Percentiles rank a stretch among this genome's conserved stretches.
phyloP scores from a whole-genome alignment of 2,888 invertebrate genomes.

The Meteorus cinctellus region DNA sequence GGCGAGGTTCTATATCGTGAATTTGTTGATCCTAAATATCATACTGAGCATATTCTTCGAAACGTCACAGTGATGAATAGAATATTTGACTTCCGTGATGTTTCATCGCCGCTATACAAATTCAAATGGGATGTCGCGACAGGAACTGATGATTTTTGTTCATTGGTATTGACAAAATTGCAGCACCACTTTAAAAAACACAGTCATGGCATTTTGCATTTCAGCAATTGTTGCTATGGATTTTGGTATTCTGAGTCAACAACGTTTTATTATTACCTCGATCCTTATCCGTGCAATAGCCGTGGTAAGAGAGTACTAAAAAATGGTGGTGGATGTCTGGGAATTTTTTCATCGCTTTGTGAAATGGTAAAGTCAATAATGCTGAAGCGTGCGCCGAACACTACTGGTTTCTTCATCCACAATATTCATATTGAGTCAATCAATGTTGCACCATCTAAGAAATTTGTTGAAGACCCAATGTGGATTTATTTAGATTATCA shows the following conservation, averaged over 20 bases:
- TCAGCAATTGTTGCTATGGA: conserved; percentile 69
- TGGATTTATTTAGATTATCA: conserved; percentile 70
- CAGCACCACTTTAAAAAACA: conserved; percentile 57
- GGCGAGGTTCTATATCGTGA: conserved; percentile 63
- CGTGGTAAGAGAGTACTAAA: conserved; percentile 57
- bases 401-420: conserved; percentile 69
- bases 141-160: conserved; percentile 54
- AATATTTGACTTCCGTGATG: conserved; percentile 66
- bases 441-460: conserved; percentile 54
- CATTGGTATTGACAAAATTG: conserved; percentile 57
- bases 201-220: conserved; percentile 65
- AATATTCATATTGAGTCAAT: conserved; percentile 66
- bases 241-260: conserved; percentile 68
- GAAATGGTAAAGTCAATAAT: conserved; percentile 66
- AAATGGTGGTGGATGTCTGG: conserved; percentile 61
- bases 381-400: conserved; percentile 59
- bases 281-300: conserved; percentile 65
- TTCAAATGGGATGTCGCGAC: conserved; percentile 52
- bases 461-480: conserved; percentile 67
- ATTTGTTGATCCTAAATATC: conserved; percentile 60
- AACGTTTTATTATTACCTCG: conserved; percentile 66
- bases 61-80: conserved; percentile 66
- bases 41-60: conserved; percentile 64
- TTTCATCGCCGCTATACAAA: conserved; percentile 54
- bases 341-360: conserved; percentile 61